These are phyloP conservation scores for Peromyscus californicus DNA, from an alignment of 2,113 vertebrate species.

Conservation along the genomic window DNA sequence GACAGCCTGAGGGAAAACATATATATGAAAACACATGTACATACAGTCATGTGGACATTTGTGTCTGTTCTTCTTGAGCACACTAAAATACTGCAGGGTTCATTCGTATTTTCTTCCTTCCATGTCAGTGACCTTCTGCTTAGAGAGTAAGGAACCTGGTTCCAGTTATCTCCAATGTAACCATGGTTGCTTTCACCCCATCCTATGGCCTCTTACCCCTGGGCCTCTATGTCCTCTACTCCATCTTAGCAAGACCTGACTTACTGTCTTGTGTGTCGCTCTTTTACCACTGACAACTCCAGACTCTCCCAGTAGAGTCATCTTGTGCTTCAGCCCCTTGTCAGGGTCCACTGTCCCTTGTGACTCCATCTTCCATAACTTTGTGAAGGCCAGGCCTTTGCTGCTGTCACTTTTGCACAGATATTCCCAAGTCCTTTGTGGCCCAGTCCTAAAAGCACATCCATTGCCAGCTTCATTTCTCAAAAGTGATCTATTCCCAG, in stretches of 20 bases:
- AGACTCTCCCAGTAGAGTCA: neutral
- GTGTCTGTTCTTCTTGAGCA: neutral
- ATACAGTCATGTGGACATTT: neutral
- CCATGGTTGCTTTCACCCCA: rapidly evolving
- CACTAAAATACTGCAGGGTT: neutral
- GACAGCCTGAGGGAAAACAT: neutral
- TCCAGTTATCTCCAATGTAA: too few species aligned
- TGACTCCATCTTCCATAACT: neutral
- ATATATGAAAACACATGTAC: rapidly evolving
- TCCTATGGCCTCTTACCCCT: neutral
- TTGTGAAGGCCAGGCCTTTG: neutral
- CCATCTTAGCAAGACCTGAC: neutral
- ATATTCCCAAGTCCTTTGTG: too few species aligned
- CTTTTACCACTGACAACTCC: neutral
- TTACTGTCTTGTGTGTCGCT: neutral
- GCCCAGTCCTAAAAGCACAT: neutral
- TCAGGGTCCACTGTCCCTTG: neutral
- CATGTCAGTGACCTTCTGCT: neutral
- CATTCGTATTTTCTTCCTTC: neutral
- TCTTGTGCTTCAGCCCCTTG: neutral
- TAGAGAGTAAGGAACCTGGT: neutral
- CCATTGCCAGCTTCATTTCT: neutral
- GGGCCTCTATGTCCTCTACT: neutral
- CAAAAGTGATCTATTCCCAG: rapidly evolving
- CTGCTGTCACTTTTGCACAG: neutral